phyloP scores from a whole-genome alignment of 2,113 vertebrate genomes.

The Cromileptes altivelis region DNA sequence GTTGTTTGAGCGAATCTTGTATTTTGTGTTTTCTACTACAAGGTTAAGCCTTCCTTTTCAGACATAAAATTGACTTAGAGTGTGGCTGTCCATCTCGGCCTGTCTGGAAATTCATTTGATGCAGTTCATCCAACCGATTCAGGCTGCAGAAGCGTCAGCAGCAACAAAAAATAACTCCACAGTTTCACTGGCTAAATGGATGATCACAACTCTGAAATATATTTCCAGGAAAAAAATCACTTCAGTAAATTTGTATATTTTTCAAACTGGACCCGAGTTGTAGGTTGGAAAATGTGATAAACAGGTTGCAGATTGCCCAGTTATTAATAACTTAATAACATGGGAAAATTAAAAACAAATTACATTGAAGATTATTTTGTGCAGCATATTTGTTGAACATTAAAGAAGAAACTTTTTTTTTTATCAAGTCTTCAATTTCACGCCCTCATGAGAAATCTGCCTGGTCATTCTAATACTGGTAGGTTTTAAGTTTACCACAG shows the following conservation, averaged over 20 bases:
- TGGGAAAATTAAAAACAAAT: background rate
- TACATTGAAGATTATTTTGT: background rate
- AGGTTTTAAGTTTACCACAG: no score
- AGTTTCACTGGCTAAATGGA: background rate
- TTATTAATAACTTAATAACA: no score
- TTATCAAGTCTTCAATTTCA: no score
- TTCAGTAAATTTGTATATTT: background rate
- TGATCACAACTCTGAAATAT: background rate
- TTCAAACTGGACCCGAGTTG: background rate
- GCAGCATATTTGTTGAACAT: background rate
- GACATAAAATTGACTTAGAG: background rate
- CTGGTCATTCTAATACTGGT: no score
- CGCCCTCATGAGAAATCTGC: no score
- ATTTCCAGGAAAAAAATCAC: background rate
- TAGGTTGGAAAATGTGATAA: no score
- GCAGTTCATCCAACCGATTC: background rate
- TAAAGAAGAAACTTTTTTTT: no score
- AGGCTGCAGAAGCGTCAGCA: background rate
- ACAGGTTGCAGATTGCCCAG: no score
- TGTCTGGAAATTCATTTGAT: constrained; percentile 16
- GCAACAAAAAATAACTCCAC: background rate
- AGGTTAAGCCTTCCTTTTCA: background rate
- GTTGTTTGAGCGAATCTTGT: background rate
- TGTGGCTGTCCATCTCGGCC: background rate
- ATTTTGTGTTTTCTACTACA: background rate